Evolutionary conservation across 2,113 vertebrate genomes (phyloP), one percentile per base, ranked within the genome.

Genomic region (Elephantulus edwardii): DNA sequence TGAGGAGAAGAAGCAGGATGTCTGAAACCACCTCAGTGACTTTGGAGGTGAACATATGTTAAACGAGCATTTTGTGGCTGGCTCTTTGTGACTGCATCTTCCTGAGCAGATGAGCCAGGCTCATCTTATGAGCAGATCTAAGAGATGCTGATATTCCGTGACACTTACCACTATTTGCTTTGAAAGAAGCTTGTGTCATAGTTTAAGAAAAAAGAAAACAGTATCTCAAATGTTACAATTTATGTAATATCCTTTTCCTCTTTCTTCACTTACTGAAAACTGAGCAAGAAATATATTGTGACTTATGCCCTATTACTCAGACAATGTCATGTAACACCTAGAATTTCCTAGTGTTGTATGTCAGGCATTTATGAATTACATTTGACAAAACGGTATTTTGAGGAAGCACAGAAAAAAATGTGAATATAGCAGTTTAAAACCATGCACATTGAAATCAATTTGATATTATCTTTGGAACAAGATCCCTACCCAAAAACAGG

Each of bases 281-380:
- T 60, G 72, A 91, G 30, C 62, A 77, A 68, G 38, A 64, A 82
- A 58, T 35, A 64, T 81, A 14, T 24, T 93, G 22, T 87, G 46
- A 94, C 84, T 71, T 90, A 71, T 75, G 50, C 66, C 13, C 20
- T 62, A 66, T 89, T 87, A 83, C 8, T 93, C 60, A 76, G 78
- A 78, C 44, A 56, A 50, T 85, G 78, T 77, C 81, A 72, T n/a
- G 11, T 66, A 78, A 72, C 12, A 48, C 40, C 64, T 78, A 84
- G 42, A 58, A 26, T 28, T 95, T 94, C 19, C 19, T 40, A 42
- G 6, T 75, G 28, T 66, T 40, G 72, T 12, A 42, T 2, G 2
- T 91, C 89, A 93, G 20, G 44, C 1, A 54, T 66, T 94, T 96
- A 86, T 86, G 74, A 95, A 68, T 87, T 75, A 20, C 11, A 58